Percentiles rank a stretch among this genome's conserved stretches.
Evolutionary conservation across 1,140 invertebrate genomes (phyloP).

Genomic region (Drosophila pandora): DNA sequence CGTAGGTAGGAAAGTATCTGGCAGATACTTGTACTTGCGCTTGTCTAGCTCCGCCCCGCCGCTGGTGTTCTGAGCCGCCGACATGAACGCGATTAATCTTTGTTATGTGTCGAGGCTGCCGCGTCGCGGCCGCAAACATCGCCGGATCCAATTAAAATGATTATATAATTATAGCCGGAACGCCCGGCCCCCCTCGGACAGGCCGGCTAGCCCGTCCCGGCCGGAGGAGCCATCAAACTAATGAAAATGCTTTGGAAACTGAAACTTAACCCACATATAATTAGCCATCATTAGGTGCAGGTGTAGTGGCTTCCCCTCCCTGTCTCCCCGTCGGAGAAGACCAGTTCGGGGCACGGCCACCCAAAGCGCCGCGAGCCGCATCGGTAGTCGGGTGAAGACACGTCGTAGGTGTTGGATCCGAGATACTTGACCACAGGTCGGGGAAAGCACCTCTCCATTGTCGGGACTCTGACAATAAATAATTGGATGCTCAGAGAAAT

Average conservation of each 20-base stretch:
- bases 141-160: constrained; percentile 71
- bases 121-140: constrained; percentile 34
- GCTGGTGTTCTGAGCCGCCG: constrained; percentile 18
- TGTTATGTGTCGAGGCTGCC: constrained; percentile 44
- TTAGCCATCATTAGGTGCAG: constrained; percentile 65
- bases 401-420: constrained; percentile 35
- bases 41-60: constrained; percentile 3
- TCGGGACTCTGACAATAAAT: constrained; percentile 13
- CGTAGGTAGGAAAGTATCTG: constrained; percentile 18
- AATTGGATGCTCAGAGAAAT: constrained; percentile 34
- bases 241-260: constrained; percentile 58
- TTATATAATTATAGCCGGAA: constrained; percentile 68
- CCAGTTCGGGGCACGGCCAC: constrained; percentile 37
- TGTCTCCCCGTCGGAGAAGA: background rate
- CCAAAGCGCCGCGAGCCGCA: constrained; percentile 3
- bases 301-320: constrained; percentile 28
- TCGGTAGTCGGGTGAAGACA: no score
- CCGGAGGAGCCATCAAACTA: constrained; percentile 51
- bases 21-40: constrained; percentile 17
- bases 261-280: constrained; percentile 74
- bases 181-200: constrained; percentile 15
- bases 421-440: constrained; percentile 9
- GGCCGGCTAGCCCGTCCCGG: no score
- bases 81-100: constrained; percentile 68
- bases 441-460: constrained; percentile 34